Evolutionary conservation across 1,140 invertebrate genomes (phyloP), one percentile per base, ranked within the genome.

Genomic region (Popillia japonica): DNA sequence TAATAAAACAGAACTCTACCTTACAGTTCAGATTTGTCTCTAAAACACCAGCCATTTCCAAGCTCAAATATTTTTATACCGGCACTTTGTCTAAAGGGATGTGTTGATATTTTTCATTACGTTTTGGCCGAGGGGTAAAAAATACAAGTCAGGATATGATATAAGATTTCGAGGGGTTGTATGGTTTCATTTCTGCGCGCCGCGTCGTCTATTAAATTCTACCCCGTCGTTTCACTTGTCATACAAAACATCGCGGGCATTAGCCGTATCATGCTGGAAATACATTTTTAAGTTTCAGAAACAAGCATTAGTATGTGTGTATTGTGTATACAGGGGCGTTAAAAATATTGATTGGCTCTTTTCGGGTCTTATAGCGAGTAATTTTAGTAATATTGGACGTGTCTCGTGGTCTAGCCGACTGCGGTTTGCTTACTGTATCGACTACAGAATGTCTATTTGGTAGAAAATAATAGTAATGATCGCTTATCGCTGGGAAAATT

Each of bases 61-160:
- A 78, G 79, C 82, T 81, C 82, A 84, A 84, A 83, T 82, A 83
- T 84, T 84, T 84, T 84, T 83, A 83, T 81, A 77, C 82, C 79
- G 27, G 81, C 81, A 84, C 81, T 84, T 84, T 84, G 83, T 84
- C 83, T 84, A 84, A 84, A 82, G 83, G 83, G 82, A 83, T 82
- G 83, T 80, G 80, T 81, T 77, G 40, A 72, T 77, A 77, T 79
- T 79, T 76, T 79, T 79, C 78, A 79, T 79, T 76, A 79, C 73
- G 17, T 78, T 78, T 34, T 75, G 14, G 42, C 72, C 48, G 78
- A 78, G 73, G 78, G 78, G 78, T 64, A 78, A 78, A 75, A 75
- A 78, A 75, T 75, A 34, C 72, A 75, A 78, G 72, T 78, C 78
- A 78, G 73, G 42, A 74, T 74, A 74, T 74, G 72, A 74, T 44